Conservation (phyloP, 2,113 vertebrate genomes). For the Psettodes erumei region DNA sequence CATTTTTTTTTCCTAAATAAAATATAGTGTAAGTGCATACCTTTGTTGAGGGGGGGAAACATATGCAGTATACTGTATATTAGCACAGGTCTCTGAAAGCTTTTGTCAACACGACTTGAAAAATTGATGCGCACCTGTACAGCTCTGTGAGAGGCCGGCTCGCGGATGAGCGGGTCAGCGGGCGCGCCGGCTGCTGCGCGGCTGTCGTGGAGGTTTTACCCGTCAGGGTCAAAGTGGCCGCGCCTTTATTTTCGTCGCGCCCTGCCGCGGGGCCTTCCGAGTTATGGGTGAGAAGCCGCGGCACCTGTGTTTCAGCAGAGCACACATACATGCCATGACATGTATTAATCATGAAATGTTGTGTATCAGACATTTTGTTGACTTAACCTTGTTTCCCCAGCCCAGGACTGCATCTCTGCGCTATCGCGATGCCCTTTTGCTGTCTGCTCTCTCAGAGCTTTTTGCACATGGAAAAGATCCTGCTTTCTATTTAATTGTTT, state of each 20-base stretch:
- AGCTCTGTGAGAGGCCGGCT: slow-evolving; percentile 36
- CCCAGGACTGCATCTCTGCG: background rate
- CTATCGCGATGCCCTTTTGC: slow-evolving; percentile 26
- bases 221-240: slow-evolving; percentile 57
- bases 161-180: slow-evolving; percentile 11
- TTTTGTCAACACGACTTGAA: slow-evolving; percentile 78
- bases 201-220: slow-evolving; percentile 55
- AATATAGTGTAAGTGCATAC: slow-evolving; percentile 71
- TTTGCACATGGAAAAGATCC: slow-evolving; percentile 39
- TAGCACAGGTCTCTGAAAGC: slow-evolving; percentile 73
- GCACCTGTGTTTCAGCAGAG: slow-evolving; percentile 60
- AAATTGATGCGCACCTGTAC: slow-evolving; percentile 76
- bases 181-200: slow-evolving; percentile 56
- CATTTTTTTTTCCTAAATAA: slow-evolving; percentile 67
- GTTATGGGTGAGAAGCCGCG: slow-evolving; percentile 28
- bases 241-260: slow-evolving; percentile 65
- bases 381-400: slow-evolving; percentile 39
- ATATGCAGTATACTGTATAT: slow-evolving; percentile 35
- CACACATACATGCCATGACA: slow-evolving; percentile 30
- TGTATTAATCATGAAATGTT: slow-evolving; percentile 62
- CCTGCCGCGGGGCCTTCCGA: slow-evolving; percentile 30
- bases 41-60: slow-evolving; percentile 45
- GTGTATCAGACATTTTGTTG: slow-evolving; percentile 44
- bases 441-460: slow-evolving; percentile 6
- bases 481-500: slow-evolving; percentile 51